Percentiles rank a stretch among this genome's conserved stretches.
Conservation (phyloP, 1,140 invertebrate species). For the Bradysia coprophila region DNA sequence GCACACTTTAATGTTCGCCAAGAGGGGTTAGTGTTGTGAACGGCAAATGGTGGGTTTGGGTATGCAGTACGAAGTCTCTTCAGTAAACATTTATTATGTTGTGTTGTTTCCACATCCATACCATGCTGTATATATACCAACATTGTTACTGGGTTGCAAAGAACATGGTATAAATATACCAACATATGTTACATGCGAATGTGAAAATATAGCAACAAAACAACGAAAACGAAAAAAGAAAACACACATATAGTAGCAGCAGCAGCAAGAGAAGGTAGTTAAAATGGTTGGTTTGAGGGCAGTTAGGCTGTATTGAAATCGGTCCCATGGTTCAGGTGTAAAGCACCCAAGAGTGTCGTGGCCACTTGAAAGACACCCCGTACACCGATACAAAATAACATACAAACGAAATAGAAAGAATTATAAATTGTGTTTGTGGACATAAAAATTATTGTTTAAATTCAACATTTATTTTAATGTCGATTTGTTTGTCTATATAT, state of each 20-base stretch:
- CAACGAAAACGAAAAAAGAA: too few species aligned
- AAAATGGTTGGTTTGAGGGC: conserved; percentile 1
- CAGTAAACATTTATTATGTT: background rate
- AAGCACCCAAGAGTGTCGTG: conserved; percentile 1
- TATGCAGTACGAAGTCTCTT: too few species aligned
- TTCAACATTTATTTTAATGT: too few species aligned
- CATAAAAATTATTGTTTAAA: background rate
- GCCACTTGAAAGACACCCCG: background rate
- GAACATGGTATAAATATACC: too few species aligned
- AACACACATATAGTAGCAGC: background rate
- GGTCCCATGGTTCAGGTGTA: background rate
- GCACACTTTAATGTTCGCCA: background rate
- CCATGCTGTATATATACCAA: too few species aligned
- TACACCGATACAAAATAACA: background rate
- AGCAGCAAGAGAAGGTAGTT: background rate
- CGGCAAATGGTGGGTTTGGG: background rate
- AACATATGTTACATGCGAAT: too few species aligned
- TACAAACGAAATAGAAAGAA: background rate
- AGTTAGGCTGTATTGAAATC: conserved; percentile 1
- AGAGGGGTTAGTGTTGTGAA: background rate
- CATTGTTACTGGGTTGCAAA: too few species aligned
- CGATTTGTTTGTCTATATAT: too few species aligned
- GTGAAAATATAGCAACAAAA: too few species aligned
- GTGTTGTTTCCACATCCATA: too few species aligned
- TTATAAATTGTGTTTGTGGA: background rate